Conservation (phyloP, 2,113 vertebrate species). For the Calyptommatus sinebrachiatus region DNA sequence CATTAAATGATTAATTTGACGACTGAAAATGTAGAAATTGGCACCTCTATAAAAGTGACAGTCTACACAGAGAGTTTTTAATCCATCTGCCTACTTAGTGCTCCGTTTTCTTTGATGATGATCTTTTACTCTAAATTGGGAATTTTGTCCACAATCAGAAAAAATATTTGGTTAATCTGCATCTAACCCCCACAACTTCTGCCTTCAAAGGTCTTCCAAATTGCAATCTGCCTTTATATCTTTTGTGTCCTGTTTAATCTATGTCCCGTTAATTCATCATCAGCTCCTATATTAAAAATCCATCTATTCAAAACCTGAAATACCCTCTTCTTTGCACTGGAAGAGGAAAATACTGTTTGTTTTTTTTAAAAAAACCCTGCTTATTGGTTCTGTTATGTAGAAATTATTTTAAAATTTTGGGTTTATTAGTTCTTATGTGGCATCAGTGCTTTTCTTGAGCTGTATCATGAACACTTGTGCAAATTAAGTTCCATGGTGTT, state of each 20-base stretch:
- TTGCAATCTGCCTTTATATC: too few species aligned
- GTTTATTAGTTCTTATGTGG: constrained; percentile 11
- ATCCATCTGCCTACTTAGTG: too few species aligned
- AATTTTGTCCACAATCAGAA: too few species aligned
- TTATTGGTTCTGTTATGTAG: constrained; percentile 41
- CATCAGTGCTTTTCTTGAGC: constrained; percentile 34
- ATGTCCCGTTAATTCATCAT: constrained; percentile 18
- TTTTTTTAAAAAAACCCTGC: constrained; percentile 3
- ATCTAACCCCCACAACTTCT: too few species aligned
- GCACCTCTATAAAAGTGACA: too few species aligned
- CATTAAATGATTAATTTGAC: too few species aligned
- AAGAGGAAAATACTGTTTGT: constrained; percentile 25
- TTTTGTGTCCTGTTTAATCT: fast-evolving
- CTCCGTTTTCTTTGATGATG: too few species aligned
- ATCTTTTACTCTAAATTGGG: too few species aligned
- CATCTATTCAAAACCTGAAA: background rate
- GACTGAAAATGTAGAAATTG: too few species aligned
- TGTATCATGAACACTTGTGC: constrained; percentile 11
- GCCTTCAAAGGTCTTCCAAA: background rate
- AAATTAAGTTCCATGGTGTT: constrained; percentile 50
- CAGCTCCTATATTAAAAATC: background rate
- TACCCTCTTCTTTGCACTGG: background rate
- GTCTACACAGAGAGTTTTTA: too few species aligned
- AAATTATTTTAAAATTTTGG: constrained; percentile 22
- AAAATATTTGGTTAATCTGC: too few species aligned